Base-by-base conservation (phyloP, 2,888 invertebrate species). In the Mantis religiosa region DNA sequence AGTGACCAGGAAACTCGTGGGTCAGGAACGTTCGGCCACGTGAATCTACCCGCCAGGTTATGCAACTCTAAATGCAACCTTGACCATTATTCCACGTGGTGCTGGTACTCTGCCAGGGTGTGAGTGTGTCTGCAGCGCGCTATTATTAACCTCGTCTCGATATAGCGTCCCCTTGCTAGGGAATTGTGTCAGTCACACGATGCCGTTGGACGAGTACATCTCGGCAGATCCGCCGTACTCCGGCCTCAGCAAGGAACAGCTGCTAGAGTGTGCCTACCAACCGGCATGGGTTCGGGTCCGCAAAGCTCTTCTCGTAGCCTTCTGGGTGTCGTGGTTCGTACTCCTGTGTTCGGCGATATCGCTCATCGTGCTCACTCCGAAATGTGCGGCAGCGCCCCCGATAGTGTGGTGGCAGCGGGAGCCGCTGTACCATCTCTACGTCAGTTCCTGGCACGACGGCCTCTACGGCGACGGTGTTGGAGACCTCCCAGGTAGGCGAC, bases 61-160 rank as follows among this genome's bases (percentile, higher is more conserved):
- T n/a, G n/a, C n/a, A n/a, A n/a, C n/a, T n/a, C n/a, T n/a, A n/a
- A n/a, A n/a, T 54, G 20, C 54, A 54, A 54, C 54, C 54, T 54
- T 54, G 54, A 54, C 54, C 54, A 54, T 54, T 54, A 54, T 15
- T 14, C 1, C 54, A 54, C 20, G 54, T 54, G 54, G 54, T 54
- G 3, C 20, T 54, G 54, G 54, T 54, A 15, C 54, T 1, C 15
- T 54, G 54, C 54, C 54, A 54, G 15, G 54, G 54, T 12, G 54
- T 71, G 54, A 20, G 54, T 15, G 15, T n/a, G 15, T 9, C 54
- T 1, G 8, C 54, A 71, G 4, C 20, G 3, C 54, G 83, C 28
- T 84, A 90, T 71, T 83, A 85, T 85, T 88, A 83, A 20, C 25
- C 86, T 71, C 25, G 30, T n/a, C 87, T 87, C 41, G 34, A 82